Base-by-base conservation (phyloP, 2,888 invertebrate genomes). In the Hylaea fasciaria region DNA sequence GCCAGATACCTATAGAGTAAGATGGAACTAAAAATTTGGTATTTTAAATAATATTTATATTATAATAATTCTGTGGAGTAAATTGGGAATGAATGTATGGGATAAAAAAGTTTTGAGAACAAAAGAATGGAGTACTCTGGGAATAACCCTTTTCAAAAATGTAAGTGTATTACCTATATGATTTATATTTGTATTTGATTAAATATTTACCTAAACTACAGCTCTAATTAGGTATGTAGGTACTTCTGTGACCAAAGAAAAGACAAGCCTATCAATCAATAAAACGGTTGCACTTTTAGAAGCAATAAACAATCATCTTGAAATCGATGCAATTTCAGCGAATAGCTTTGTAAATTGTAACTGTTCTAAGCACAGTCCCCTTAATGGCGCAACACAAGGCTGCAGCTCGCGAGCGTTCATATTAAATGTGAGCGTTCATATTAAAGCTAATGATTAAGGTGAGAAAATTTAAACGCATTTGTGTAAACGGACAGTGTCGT, bases 181-280 rank as follows among this genome's bases (percentile, higher is more conserved):
- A n/a, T n/a, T n/a, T n/a, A n/a, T n/a, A n/a, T n/a, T n/a, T n/a
- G n/a, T n/a, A n/a, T n/a, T n/a, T 22, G 22, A 5, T 22, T 22
- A 22, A 22, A 3, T 22, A 22, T 5, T 39, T 29, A 81, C 10
- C 41, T 29, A 40, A 50, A n/a, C n/a, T n/a, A n/a, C n/a, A n/a
- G n/a, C n/a, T 50, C 14, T 22, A 28, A 29, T 41, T 41, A 14
- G 40, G 40, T 14, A 41, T 14, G 28, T 4, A 16, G 17, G 29
- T 50, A 22, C 22, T 22, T 22, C 5, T 22, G 22, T 22, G n/a
- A 28, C 40, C 39, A 50, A 28, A 22, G 17, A 48, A n/a, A 48
- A 12, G 39, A 39, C 29, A 49, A 39, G 5, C 29, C 28, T 14
- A 7, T 41, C 13, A 77, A 76, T 77, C 78, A 72, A 39, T 48